A percentile compares a stretch with the other conserved stretches of the same genome.
Evolutionary conservation across 53 echinoderm and acorn worm species (phyloP).

Genomic region (Luidia sarsii): DNA sequence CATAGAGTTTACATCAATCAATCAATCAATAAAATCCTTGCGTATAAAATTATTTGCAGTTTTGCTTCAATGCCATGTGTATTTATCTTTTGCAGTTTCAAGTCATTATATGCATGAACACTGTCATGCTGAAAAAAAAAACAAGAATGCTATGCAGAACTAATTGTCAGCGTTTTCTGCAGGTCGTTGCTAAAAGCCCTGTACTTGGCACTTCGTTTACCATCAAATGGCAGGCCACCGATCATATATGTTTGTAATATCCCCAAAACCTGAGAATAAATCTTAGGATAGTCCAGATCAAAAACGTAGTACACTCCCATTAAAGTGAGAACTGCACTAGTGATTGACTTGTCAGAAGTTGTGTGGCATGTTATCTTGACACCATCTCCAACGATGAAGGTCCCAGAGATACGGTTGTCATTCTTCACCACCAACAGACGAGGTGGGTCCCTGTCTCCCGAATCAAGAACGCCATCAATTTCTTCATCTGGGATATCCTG

Average conservation of each 20-base stretch:
- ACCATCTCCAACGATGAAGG: constrained; percentile 17
- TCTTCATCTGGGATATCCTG: constrained; percentile 7
- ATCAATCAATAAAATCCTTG: no score
- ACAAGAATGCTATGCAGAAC: no score
- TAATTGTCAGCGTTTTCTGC: not conserved
- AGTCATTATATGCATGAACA: no score
- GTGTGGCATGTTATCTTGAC: constrained; percentile 25
- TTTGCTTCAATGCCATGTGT: no score
- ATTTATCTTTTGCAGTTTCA: no score
- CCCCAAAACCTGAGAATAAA: constrained; percentile 35
- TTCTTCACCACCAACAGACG: not conserved
- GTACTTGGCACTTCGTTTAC: constrained; percentile 39
- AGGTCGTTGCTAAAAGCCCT: not conserved
- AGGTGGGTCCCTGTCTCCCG: constrained; percentile 18
- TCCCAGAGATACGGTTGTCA: not conserved
- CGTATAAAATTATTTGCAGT: no score
- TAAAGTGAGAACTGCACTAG: constrained; percentile 24
- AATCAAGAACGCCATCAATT: not conserved
- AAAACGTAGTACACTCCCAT: constrained; percentile 37
- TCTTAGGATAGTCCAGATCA: constrained; percentile 37
- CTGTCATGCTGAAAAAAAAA: no score
- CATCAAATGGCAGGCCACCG: constrained; percentile 9
- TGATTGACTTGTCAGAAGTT: not conserved
- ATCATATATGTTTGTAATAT: constrained; percentile 33
- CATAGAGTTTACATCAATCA: no score